Base-by-base conservation (phyloP, 2,888 invertebrate genomes). In the Athalia circularis region DNA sequence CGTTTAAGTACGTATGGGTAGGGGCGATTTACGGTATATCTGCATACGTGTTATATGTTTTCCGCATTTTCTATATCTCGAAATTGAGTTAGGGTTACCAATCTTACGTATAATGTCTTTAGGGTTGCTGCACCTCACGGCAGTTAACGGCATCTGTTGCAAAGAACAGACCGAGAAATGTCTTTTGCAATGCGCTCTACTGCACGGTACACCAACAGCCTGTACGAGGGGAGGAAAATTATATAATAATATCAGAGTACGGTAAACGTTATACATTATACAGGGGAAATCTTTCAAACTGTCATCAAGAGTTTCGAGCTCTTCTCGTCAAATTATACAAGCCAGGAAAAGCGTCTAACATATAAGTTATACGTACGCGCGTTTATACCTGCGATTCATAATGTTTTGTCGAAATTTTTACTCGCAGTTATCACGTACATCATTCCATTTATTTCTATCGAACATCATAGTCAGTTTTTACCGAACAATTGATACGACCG, bases 221-320 rank as follows among this genome's bases (percentile, higher is more conserved):
- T 29, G 29, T 29, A 29, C 29, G 65, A 57, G 67, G 74, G 77
- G 50, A 9, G 15, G 15, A 50, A 52, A 29, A n/a, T 65, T 54
- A 64, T 45, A 9, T 70, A 57, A 61, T 11, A 77, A 79, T 48
- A 65, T 9, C 54, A 77, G 15, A 29, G 77, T 77, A 50, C 50
- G 59, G 43, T 61, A 29, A 11, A 15, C 47, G 43, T 76, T 83
- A 80, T 85, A 84, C 85, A 87, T 87, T 86, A 87, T 45, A 85
- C 85, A 83, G 83, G 84, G 80, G 83, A 83, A 81, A 86, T 86
- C 87, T 85, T 83, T 86, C 85, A 87, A 87, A 87, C 87, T 87
- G 86, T 87, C 87, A 84, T 87, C 87, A 86, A 83, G 82, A 84
- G 83, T 82, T 82, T 77, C 70, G 77, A 59, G 45, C 15, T 15